Evolutionary conservation across 2,888 invertebrate species (phyloP), one percentile per base, ranked within the genome.

Genomic region (Nemapogon koenigi): DNA sequence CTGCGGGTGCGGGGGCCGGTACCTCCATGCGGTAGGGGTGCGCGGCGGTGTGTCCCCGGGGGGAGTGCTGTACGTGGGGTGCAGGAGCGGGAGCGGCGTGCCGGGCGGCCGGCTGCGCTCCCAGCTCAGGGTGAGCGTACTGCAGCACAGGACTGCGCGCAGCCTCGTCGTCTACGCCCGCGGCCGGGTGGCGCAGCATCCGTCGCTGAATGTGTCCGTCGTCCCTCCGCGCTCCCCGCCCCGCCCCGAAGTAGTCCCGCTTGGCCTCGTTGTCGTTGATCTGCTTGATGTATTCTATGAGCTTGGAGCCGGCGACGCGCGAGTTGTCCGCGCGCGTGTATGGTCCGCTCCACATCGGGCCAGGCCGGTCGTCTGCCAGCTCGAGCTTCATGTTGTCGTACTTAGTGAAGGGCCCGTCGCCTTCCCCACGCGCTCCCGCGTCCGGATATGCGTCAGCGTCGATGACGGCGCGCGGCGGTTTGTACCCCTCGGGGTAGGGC

Each of bases 71-170:
- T 1, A 78, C 51, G 42, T 63, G 65, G 38, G 72, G 72, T n/a
- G 69, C 57, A 2, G 71, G 76, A 2, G 79, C 79, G 60, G 86
- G 87, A 1, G 89, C 89, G 0, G 89, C 87, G 56, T 90, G 90
- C 0, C n/a, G n/a, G 60, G 86, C 87, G 1, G 89, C 89, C 0
- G 89, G 87, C 56, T 90, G 90, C 0, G 89, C 85, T 10, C 90
- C 90, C 3, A 90, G 62, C 49, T 90, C 90, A 0, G 90, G 90
- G 56, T 90, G 90, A 1, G 90, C 90, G 52, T 90, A 90, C 51
- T 90, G 89, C 1, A 90, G 70, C 2, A 90, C 88, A 0, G 90
- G 90, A 16, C 87, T 85, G 27, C 90, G 71, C 0, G 87, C 86
- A 18, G 88, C 87, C 48, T 89, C 86, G 43, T 86, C 88, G 43